These are phyloP conservation scores for Amia ocellicauda DNA, from an alignment of 2,113 vertebrate species.

Conservation along the genomic window DNA sequence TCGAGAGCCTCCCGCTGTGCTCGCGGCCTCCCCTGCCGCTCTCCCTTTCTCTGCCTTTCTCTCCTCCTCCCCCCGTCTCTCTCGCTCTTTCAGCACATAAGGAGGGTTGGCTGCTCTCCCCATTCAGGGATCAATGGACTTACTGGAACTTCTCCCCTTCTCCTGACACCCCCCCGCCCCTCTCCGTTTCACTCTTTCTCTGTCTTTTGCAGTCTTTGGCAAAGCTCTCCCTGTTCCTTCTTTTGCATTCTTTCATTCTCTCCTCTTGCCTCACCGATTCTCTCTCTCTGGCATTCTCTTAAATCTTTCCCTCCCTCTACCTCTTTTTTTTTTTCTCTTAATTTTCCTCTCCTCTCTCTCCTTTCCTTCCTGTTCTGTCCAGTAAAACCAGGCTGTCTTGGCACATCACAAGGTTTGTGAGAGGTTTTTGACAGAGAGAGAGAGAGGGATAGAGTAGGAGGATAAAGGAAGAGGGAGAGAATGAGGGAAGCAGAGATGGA, in stretches of 20 bases:
- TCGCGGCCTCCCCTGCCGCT: no score
- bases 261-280: not conserved
- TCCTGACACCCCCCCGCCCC: not conserved
- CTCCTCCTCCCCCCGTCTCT: conserved; percentile 11
- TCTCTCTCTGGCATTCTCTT: not conserved
- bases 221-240: not conserved
- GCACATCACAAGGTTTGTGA: no score
- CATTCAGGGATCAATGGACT: not conserved
- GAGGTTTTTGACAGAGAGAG: no score
- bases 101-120: no score
- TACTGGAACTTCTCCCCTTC: not conserved
- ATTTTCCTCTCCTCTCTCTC: not conserved
- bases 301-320: not conserved
- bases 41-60: no score
- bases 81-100: conserved; percentile 10
- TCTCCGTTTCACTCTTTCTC: conserved; percentile 14
- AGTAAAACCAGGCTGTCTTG: no score
- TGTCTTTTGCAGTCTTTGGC: conserved; percentile 1
- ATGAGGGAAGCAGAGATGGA: no score
- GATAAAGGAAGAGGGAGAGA: no score
- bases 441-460: no score
- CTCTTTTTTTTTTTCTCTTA: conserved; percentile 3
- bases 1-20: no score
- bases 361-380: no score
- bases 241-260: conserved; percentile 2